These are phyloP conservation scores for Galeopterus variegatus DNA, from an alignment of 2,113 vertebrate genomes.

Conservation along the genomic window DNA sequence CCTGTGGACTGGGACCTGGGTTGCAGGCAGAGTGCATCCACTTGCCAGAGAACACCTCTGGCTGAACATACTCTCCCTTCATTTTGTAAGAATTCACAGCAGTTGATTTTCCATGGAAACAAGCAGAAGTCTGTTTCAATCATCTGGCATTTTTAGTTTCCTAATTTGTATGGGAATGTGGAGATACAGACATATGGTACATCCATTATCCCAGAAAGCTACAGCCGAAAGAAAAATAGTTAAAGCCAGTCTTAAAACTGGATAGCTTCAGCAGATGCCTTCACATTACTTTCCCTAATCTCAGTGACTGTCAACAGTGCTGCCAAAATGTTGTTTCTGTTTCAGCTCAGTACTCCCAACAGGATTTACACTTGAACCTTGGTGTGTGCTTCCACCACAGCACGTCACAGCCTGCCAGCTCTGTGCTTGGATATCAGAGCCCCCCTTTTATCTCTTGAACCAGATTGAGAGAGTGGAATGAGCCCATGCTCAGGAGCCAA, in stretches of 20 bases:
- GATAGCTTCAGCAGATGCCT: conserved; percentile 19
- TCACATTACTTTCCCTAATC: conserved; percentile 60
- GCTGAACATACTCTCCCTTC: background rate
- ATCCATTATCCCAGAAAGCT: conserved; percentile 80
- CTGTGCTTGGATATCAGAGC: background rate
- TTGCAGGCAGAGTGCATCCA: background rate
- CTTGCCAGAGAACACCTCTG: background rate
- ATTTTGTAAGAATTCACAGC: conserved; percentile 63
- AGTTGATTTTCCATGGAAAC: conserved; percentile 84
- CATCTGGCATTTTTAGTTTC: conserved; percentile 85
- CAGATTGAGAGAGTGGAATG: background rate
- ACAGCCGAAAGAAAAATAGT: conserved; percentile 72
- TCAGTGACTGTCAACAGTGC: background rate
- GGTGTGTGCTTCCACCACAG: background rate
- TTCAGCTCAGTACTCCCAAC: background rate
- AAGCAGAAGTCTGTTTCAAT: conserved; percentile 81
- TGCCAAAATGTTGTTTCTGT: conserved; percentile 19
- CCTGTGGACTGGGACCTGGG: background rate
- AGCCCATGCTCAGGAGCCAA: background rate
- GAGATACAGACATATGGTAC: conserved; percentile 83
- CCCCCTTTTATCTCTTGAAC: background rate
- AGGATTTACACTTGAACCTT: background rate
- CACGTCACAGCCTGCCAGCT: background rate
- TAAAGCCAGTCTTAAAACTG: conserved; percentile 44
- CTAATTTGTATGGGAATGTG: conserved; percentile 85